A percentile compares a stretch with the other conserved stretches of the same genome.
Conservation (phyloP, 2,113 vertebrate species). For the Leptobrachium ailaonicum region DNA sequence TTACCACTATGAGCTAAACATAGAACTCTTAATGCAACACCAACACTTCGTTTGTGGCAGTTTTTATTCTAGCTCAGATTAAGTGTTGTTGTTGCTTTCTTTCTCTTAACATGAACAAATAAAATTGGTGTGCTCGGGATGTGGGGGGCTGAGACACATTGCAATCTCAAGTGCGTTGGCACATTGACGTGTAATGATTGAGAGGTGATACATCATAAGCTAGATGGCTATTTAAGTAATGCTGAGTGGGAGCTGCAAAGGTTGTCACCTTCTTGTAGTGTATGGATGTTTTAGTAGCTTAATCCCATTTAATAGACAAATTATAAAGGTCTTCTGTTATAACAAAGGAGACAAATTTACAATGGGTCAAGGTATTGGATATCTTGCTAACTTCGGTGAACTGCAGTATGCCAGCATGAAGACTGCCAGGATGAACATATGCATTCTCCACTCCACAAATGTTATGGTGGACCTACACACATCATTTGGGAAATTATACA, state of each 20-base stretch:
- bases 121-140: background rate
- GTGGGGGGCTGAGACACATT: conserved; percentile 5
- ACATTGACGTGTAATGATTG: background rate
- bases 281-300: background rate
- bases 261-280: background rate
- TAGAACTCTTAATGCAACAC: too few relatives aligned
- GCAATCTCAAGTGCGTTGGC: conserved; percentile 8
- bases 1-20: too few relatives aligned
- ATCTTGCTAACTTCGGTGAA: too few relatives aligned
- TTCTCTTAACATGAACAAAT: conserved; percentile 2
- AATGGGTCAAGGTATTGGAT: too few relatives aligned
- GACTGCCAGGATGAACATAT: too few relatives aligned
- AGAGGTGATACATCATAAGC: background rate
- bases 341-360: too few relatives aligned
- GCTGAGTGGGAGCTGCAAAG: conserved; percentile 17
- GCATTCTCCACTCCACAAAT: too few relatives aligned
- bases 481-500: too few relatives aligned
- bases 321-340: background rate
- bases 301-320: background rate
- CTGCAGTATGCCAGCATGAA: too few relatives aligned
- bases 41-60: conserved; percentile 1
- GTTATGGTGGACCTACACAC: too few relatives aligned
- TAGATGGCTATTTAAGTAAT: conserved; percentile 18
- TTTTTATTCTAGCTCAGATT: background rate
- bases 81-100: too few relatives aligned